Evolutionary conservation across 2,888 invertebrate genomes (phyloP), one percentile per base, ranked within the genome.

Genomic region (Agonum fuliginosum): DNA sequence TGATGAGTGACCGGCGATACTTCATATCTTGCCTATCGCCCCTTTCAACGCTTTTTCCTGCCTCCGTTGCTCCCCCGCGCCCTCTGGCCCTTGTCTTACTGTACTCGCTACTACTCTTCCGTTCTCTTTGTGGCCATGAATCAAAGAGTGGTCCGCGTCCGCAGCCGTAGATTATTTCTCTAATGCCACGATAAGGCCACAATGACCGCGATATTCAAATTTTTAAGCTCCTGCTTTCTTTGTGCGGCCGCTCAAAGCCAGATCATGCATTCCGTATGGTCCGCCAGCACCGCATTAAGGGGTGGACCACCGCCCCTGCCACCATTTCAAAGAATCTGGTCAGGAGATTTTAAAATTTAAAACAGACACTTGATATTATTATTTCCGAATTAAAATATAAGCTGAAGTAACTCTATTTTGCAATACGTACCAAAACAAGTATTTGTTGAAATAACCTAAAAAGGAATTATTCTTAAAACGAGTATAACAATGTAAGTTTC

Each of bases 131-230:
- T 70, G 70, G 77, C 54, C 51, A 77, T 77, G 77, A 77, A 77
- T 77, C 77, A 77, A 77, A 77, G 77, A 75, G 75, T 65, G 77
- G 77, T 77, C 77, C 77, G 48, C 67, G 77, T 77, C 77, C 77
- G 48, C 67, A 48, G 67, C 83, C 82, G 84, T 85, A 85, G 85
- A 85, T 85, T 85, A 86, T 84, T 84, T 84, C 85, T 85, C 84
- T 86, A 86, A 86, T 85, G 84, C 85, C 80, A 81, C 83, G 86
- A 86, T 87, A 87, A 86, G 85, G 83, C 83, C 83, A 83, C 85
- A 87, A 87, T 87, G 87, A 87, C 87, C 87, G 86, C 86, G 87
- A 87, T 87, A 87, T 87, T 87, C 87, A 87, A 87, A 87, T 87
- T 87, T 86, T 86, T 86, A 87, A 87, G 87, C 86, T 83, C 85